phyloP scores from a whole-genome alignment of 1,140 invertebrate genomes.

The Nasonia giraulti region DNA sequence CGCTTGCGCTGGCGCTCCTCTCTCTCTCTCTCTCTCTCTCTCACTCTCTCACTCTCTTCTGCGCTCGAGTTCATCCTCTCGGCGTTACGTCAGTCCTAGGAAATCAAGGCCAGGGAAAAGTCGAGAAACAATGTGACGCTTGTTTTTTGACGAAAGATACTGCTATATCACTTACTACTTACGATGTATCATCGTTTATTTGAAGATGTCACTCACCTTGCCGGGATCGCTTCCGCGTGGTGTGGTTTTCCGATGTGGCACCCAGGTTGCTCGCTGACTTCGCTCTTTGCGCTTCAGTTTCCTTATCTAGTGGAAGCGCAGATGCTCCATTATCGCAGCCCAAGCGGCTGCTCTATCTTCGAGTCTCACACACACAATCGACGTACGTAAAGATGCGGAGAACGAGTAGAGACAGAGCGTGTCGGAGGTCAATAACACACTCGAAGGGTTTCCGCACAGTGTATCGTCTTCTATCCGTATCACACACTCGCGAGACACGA shows the following conservation, averaged over 20 bases:
- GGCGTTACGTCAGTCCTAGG: conserved; percentile 17
- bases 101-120: conserved; percentile 33
- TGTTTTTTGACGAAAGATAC: not conserved
- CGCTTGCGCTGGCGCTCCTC: conserved; percentile 56
- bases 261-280: conserved; percentile 17
- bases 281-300: too few relatives aligned
- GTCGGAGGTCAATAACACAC: too few relatives aligned
- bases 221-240: not conserved
- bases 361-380: too few relatives aligned
- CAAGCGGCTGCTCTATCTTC: too few relatives aligned
- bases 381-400: too few relatives aligned
- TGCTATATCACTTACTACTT: too few relatives aligned
- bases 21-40: not conserved
- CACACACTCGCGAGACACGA: too few relatives aligned
- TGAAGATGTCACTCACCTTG: not conserved
- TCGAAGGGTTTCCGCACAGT: too few relatives aligned
- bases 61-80: not conserved
- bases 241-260: not conserved
- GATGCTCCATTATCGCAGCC: not conserved
- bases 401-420: too few relatives aligned
- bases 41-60: not conserved
- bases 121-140: not conserved
- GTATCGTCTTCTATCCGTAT: too few relatives aligned
- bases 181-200: too few relatives aligned
- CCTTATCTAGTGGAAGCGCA: not conserved